Evolutionary conservation across 2,113 vertebrate species (phyloP).

Genomic region (Brachirus orientalis): DNA sequence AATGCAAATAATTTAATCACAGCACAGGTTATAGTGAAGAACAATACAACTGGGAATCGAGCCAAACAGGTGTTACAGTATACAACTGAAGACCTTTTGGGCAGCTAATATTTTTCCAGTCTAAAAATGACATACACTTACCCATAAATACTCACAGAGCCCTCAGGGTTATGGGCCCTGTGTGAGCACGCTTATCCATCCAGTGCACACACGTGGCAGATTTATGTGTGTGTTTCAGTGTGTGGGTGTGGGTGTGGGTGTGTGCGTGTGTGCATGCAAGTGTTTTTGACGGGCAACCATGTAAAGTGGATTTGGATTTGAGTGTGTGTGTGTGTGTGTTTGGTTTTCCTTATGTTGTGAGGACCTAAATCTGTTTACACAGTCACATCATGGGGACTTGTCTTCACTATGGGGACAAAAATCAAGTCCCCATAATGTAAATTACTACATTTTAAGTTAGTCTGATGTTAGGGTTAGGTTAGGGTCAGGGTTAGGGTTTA

Average conservation of each 20-base stretch:
- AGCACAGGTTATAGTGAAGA: background rate
- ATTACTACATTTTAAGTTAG: too few relatives aligned
- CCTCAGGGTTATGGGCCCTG: constrained; percentile 42
- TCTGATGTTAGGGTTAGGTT: too few relatives aligned
- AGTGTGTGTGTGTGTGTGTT: background rate
- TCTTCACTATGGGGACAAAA: too few relatives aligned
- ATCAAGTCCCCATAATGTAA: too few relatives aligned
- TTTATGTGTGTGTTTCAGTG: constrained; percentile 20
- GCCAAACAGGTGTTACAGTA: constrained; percentile 19
- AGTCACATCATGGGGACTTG: too few relatives aligned
- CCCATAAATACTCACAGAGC: constrained; percentile 47
- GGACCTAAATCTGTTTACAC: too few relatives aligned
- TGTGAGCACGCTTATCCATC: constrained; percentile 50
- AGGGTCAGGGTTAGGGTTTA: too few relatives aligned
- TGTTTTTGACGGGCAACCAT: constrained; percentile 33
- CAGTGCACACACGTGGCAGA: constrained; percentile 33
- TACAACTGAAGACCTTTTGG: constrained; percentile 32
- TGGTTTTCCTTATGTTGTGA: background rate
- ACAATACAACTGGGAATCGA: background rate
- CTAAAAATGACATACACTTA: constrained; percentile 47
- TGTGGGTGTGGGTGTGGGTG: constrained; percentile 12
- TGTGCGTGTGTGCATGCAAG: background rate
- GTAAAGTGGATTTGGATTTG: constrained; percentile 23
- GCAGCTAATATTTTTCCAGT: constrained; percentile 57
- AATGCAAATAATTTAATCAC: background rate